Conservation (phyloP, 2,797 vertebrate genomes). For the Microctenopoma lineatum region DNA sequence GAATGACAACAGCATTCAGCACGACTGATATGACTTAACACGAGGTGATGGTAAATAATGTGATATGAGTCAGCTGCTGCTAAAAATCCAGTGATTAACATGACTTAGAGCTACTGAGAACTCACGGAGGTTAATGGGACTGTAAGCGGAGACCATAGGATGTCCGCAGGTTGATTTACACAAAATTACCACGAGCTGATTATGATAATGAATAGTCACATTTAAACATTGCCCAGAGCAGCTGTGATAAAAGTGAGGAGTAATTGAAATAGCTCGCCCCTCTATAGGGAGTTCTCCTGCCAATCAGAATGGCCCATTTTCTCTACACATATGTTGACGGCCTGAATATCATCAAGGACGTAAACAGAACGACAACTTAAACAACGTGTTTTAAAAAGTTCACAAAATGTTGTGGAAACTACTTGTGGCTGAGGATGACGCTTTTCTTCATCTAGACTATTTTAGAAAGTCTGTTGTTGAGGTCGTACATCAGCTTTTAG, state of each 20-base stretch:
- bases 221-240: slow-evolving; percentile 31
- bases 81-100: slow-evolving; percentile 60
- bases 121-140: slow-evolving; percentile 55
- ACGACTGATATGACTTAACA: slow-evolving; percentile 12
- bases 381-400: background rate
- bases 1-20: slow-evolving; percentile 5
- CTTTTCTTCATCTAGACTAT: background rate
- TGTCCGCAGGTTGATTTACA: slow-evolving; percentile 47
- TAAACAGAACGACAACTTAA: background rate
- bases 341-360: background rate
- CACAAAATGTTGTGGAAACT: too few species aligned
- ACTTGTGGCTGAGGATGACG: background rate
- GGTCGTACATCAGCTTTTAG: background rate
- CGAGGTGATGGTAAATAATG: slow-evolving; percentile 12
- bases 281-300: slow-evolving; percentile 17
- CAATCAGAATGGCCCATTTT: slow-evolving; percentile 27
- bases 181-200: slow-evolving; percentile 56
- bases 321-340: background rate
- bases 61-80: slow-evolving; percentile 31
- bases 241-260: slow-evolving; percentile 32
- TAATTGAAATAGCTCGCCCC: slow-evolving; percentile 50
- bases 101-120: slow-evolving; percentile 63
- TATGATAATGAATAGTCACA: slow-evolving; percentile 55
- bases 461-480: background rate
- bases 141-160: slow-evolving; percentile 35